A percentile compares a stretch with the other conserved stretches of the same genome.
Conservation (phyloP, 1,140 invertebrate species). For the Ooceraea biroi region DNA sequence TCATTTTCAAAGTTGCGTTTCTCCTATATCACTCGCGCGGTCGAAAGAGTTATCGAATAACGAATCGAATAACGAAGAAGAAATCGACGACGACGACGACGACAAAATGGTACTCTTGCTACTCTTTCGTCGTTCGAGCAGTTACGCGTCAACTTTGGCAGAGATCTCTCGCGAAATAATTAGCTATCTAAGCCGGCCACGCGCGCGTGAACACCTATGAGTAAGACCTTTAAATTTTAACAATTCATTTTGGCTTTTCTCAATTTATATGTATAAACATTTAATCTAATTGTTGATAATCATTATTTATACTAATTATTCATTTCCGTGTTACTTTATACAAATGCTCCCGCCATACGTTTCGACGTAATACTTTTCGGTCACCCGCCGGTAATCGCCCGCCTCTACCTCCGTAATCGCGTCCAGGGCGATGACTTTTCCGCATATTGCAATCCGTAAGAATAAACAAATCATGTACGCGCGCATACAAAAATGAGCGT, state of each 20-base stretch:
- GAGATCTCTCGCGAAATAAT: slow-evolving; percentile 32
- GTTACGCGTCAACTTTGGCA: slow-evolving; percentile 34
- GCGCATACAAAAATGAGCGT: slow-evolving; percentile 48
- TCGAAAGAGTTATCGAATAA: slow-evolving; percentile 58
- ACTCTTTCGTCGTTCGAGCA: slow-evolving; percentile 16
- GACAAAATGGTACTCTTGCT: background rate
- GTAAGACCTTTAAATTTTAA: slow-evolving; percentile 82
- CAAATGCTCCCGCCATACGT: slow-evolving; percentile 71
- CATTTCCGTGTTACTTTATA: slow-evolving; percentile 78
- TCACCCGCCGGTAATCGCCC: slow-evolving; percentile 45
- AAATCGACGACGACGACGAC: slow-evolving; percentile 39
- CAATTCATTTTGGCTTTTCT: slow-evolving; percentile 84
- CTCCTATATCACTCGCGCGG: slow-evolving; percentile 36
- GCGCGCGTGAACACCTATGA: slow-evolving; percentile 71
- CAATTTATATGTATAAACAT: slow-evolving; percentile 81
- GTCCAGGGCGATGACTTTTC: slow-evolving; percentile 19
- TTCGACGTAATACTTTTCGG: slow-evolving; percentile 74
- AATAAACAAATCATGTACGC: slow-evolving; percentile 60
- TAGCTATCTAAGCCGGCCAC: slow-evolving; percentile 58
- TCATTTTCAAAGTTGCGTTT: slow-evolving; percentile 45
- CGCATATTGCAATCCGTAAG: slow-evolving; percentile 4
- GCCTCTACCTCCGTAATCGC: too few relatives aligned
- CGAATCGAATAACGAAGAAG: slow-evolving; percentile 38
- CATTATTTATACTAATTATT: slow-evolving; percentile 73
- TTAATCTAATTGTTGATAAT: slow-evolving; percentile 81